A percentile compares a stretch with the other conserved stretches of the same genome.
These are phyloP conservation scores for Lepus townsendii DNA, from an alignment of 2,797 vertebrate genomes.

Conservation along the genomic window DNA sequence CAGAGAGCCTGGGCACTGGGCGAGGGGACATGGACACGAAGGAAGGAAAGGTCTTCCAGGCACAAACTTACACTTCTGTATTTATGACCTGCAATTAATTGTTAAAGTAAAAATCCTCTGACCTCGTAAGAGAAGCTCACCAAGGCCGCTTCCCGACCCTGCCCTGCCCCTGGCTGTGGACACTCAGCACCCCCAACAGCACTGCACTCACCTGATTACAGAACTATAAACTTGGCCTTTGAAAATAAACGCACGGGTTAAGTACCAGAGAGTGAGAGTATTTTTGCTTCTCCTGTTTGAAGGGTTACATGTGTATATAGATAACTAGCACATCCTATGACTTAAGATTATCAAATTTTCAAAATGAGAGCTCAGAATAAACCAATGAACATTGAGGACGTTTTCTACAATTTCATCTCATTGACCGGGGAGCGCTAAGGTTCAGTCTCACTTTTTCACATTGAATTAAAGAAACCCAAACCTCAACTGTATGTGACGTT, in stretches of 20 bases:
- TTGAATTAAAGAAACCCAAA: constrained; percentile 45
- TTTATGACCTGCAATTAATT: constrained; percentile 41
- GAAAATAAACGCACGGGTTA: not conserved
- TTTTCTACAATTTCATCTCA: constrained; percentile 34
- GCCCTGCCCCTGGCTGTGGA: not conserved
- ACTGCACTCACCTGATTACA: not conserved
- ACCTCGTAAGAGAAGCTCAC: not conserved
- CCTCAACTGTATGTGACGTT: not conserved
- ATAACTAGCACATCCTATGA: not conserved
- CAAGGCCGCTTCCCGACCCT: not conserved
- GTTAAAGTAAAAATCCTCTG: constrained; percentile 1
- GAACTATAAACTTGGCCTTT: constrained; percentile 1
- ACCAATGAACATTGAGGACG: constrained; percentile 12
- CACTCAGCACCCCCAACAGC: not conserved
- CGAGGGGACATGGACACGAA: too few species aligned
- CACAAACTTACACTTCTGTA: too few species aligned
- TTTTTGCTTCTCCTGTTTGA: constrained; percentile 25
- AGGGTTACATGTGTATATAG: not conserved
- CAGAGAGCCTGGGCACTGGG: too few species aligned
- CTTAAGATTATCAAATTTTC: not conserved
- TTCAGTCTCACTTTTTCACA: constrained; percentile 19
- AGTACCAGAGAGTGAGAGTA: not conserved
- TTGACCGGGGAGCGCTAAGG: not conserved
- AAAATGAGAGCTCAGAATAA: constrained; percentile 33
- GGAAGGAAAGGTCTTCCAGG: too few species aligned